Base-by-base conservation (phyloP, 2,888 invertebrate genomes). In the Pseudanteris insignis region DNA sequence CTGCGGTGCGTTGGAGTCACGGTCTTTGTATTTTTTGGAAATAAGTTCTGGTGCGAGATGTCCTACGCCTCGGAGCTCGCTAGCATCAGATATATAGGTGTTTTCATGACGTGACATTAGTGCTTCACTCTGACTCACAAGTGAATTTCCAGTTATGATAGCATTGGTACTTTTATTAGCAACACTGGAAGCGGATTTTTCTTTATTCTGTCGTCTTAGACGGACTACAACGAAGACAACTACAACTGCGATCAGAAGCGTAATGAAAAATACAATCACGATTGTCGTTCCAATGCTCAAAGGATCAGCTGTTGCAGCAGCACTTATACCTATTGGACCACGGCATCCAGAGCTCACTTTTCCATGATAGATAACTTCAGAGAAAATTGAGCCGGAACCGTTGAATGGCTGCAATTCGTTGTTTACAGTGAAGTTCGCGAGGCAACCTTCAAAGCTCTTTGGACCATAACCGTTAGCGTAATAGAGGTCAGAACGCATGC, bases 151-250 rank as follows among this genome's bases (percentile, higher is more conserved):
- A 38, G 87, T 87, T 63, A 91, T 82, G 77, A 90, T 86, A 0
- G 89, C 88, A 14, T 89, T 89, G 65, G 89, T 89, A 77, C 89
- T 91, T 71, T 92, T 92, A n/a, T 88, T 85, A n/a, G 88, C 84
- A 3, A 88, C 87, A n/a, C 86, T 85, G 0, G 85, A 83, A 7
- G 88, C 89, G 8, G 86, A 86, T 75, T 94, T 94, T 76, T 94
- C 93, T 79, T 92, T 90, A 77, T 89, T 91, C 77, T 94, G 92
- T 44, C 91, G 89, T 10, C 95, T 86, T 62, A 94, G 84, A 30
- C 94, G 88, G 79, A 95, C 95, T 28, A 95, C 92, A n/a, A 96
- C 86, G 74, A 96, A 96, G 36, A 94, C 94, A 11, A 92, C 91
- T 50, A 93, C 84, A 70, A 95, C 94, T 8, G 94, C 94, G 7